Percentiles rank a stretch among this genome's conserved stretches.
These are phyloP conservation scores for Plagodis dolabraria DNA, from an alignment of 2,888 invertebrate genomes.

Conservation along the genomic window DNA sequence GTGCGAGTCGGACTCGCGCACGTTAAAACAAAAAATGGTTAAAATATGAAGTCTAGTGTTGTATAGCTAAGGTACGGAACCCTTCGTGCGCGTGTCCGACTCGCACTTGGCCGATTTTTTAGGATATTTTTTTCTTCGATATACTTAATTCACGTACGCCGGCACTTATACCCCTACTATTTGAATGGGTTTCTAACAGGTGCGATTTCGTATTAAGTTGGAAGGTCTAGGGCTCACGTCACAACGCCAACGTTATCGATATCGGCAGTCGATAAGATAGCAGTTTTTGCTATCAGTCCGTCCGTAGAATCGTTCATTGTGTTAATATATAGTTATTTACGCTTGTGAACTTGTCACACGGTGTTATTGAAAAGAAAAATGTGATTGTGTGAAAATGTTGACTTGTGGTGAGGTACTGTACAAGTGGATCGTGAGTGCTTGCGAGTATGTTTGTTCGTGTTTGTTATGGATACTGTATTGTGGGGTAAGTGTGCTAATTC, in stretches of 20 bases:
- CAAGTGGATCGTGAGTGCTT: conserved; percentile 51
- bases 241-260: conserved; percentile 58
- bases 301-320: conserved; percentile 40
- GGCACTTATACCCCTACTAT: too few relatives aligned
- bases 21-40: too few relatives aligned
- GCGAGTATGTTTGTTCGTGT: conserved; percentile 50
- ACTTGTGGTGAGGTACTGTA: conserved; percentile 47
- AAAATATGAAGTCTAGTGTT: too few relatives aligned
- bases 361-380: conserved; percentile 41
- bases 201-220: conserved; percentile 8
- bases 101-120: too few relatives aligned
- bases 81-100: too few relatives aligned
- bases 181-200: too few relatives aligned
- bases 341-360: conserved; percentile 41
- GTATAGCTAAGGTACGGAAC: too few relatives aligned
- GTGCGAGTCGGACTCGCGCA: too few relatives aligned
- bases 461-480: conserved; percentile 51
- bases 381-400: conserved; percentile 58
- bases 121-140: too few relatives aligned
- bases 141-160: too few relatives aligned
- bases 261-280: conserved; percentile 74
- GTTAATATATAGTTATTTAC: conserved; percentile 50
- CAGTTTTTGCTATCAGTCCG: conserved; percentile 56
- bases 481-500: conserved; percentile 61
- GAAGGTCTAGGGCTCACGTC: conserved; percentile 53